phyloP scores from a whole-genome alignment of 2,888 invertebrate species.

The Reticulitermes lucifugus region DNA sequence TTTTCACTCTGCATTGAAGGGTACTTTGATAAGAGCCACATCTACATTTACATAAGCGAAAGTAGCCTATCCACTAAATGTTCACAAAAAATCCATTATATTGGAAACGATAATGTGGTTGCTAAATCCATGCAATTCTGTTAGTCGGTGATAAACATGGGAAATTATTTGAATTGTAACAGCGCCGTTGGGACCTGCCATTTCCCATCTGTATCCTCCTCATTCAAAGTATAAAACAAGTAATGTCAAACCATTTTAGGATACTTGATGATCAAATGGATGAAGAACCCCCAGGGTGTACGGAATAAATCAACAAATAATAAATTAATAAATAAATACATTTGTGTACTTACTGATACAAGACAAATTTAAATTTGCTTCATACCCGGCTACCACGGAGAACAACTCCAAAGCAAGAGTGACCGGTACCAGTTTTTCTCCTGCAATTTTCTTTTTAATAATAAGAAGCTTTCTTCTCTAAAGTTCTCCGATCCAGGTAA shows the following conservation, averaged over 20 bases:
- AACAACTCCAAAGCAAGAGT: no score
- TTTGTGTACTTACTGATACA: no score
- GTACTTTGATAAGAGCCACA: background rate
- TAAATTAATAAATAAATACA: no score
- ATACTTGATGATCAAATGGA: background rate
- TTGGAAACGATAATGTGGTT: background rate
- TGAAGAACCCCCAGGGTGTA: background rate
- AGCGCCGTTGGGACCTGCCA: background rate
- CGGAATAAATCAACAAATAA: no score
- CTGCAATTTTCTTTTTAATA: no score
- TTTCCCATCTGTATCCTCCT: background rate
- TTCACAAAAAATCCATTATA: background rate
- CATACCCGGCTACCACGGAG: no score
- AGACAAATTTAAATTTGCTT: no score
- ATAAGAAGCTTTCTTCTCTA: no score
- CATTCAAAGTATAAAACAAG: background rate
- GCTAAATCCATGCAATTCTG: background rate
- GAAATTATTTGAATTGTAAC: background rate
- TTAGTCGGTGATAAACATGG: background rate
- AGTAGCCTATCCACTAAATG: background rate
- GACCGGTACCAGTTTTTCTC: no score
- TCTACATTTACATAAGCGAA: background rate
- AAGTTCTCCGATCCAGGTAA: no score
- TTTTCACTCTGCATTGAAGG: background rate
- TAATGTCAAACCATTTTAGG: background rate